Percentiles rank a stretch among this genome's conserved stretches.
These are phyloP conservation scores for Rhopalosiphum nymphaeae DNA, from an alignment of 2,888 invertebrate genomes.

Conservation along the genomic window DNA sequence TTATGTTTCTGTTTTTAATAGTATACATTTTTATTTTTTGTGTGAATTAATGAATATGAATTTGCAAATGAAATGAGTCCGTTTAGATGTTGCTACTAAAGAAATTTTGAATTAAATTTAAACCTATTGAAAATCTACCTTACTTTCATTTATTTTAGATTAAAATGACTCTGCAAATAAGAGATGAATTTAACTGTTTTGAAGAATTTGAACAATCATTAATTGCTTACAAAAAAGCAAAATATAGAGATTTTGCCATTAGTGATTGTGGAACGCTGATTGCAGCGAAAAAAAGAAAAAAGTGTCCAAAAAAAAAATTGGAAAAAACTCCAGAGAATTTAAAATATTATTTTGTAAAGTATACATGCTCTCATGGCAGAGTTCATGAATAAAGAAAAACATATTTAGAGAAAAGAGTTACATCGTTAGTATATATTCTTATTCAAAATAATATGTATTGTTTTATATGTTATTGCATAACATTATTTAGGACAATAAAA, in stretches of 20 bases:
- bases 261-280: neutral
- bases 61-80: neutral
- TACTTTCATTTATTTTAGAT: neutral
- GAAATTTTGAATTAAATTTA: neutral
- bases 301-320: neutral
- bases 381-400: neutral
- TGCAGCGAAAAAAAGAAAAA: neutral
- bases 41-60: neutral
- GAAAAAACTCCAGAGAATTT: neutral
- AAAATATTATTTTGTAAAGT: neutral
- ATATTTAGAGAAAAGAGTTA: neutral
- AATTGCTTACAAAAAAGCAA: neutral
- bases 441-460: too few species aligned
- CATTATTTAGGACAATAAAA: too few species aligned
- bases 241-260: constrained; percentile 1
- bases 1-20: neutral
- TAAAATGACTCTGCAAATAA: too few species aligned
- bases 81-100: neutral
- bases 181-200: neutral
- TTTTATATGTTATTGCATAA: too few species aligned
- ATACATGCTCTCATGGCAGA: neutral
- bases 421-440: too few species aligned
- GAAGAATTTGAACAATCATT: neutral
- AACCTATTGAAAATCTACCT: neutral
- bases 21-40: neutral